Evolutionary conservation across 2,888 invertebrate genomes (phyloP).

Genomic region (Hypselothyrea guttata): DNA sequence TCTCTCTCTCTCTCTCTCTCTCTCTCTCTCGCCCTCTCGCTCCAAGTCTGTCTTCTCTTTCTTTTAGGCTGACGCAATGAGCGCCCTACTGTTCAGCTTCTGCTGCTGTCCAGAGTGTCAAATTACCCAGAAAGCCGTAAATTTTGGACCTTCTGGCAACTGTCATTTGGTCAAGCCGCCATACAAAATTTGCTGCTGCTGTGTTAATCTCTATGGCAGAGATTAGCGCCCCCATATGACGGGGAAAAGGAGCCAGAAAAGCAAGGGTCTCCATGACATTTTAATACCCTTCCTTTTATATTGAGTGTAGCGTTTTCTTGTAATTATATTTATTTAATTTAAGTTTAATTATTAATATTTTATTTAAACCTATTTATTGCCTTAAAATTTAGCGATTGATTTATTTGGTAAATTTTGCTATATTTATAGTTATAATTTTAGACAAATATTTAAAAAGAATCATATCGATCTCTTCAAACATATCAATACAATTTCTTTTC

Average conservation of each 20-base stretch:
- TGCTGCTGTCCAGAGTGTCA: slow-evolving; percentile 67
- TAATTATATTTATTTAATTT: too few species aligned
- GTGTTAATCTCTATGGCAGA: slow-evolving; percentile 73
- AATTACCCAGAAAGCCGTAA: slow-evolving; percentile 77
- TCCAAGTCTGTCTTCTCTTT: background rate
- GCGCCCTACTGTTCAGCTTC: slow-evolving; percentile 25
- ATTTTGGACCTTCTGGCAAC: slow-evolving; percentile 71
- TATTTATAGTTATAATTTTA: too few species aligned
- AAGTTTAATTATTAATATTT: too few species aligned
- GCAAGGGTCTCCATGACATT: slow-evolving; percentile 22
- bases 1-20: background rate
- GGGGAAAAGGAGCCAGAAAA: slow-evolving; percentile 39
- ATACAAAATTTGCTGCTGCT: slow-evolving; percentile 63
- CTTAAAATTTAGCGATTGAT: too few species aligned
- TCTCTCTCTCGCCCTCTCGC: background rate
- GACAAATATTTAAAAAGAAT: too few species aligned
- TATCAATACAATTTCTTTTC: too few species aligned
- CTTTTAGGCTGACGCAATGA: slow-evolving; percentile 19
- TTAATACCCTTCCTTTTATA: slow-evolving; percentile 9
- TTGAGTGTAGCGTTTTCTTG: too few species aligned
- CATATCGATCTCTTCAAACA: too few species aligned
- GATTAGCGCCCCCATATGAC: slow-evolving; percentile 68
- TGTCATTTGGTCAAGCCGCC: slow-evolving; percentile 60
- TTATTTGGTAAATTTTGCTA: too few species aligned
- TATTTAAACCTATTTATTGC: too few species aligned